Evolutionary conservation across 2,888 invertebrate genomes (phyloP).

Genomic region (Drosophila putrida): DNA sequence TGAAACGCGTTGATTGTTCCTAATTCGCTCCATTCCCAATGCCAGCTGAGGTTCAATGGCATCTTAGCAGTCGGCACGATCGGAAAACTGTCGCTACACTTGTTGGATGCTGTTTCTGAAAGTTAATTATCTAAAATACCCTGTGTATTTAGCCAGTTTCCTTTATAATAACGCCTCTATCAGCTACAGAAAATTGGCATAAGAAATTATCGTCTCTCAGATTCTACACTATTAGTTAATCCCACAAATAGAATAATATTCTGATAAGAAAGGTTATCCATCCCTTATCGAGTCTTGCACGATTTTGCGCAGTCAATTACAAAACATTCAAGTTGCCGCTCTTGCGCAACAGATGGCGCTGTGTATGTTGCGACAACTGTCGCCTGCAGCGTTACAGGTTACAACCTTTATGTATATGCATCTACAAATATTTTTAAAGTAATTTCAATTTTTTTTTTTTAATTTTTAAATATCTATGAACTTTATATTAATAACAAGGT

Average conservation of each 20-base stretch:
- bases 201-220: neutral
- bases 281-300: conserved; percentile 31
- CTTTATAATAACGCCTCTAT: neutral
- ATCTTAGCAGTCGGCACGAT: conserved; percentile 26
- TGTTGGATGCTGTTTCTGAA: neutral
- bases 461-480: too few species aligned
- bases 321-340: conserved; percentile 32
- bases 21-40: conserved; percentile 14
- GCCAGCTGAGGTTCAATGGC: conserved; percentile 62
- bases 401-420: neutral
- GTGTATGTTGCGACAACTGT: conserved; percentile 34
- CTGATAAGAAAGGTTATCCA: conserved; percentile 56
- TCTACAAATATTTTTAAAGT: too few species aligned
- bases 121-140: conserved; percentile 1
- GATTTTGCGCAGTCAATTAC: conserved; percentile 59
- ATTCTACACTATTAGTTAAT: neutral
- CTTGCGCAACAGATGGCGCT: conserved; percentile 69
- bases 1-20: conserved; percentile 45
- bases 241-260: conserved; percentile 12
- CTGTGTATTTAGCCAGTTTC: neutral
- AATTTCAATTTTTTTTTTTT: too few species aligned
- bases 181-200: neutral
- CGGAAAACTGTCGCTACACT: conserved; percentile 19
- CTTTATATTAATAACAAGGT: too few species aligned
- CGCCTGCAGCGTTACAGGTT: conserved; percentile 44